Evolutionary conservation across 1,140 invertebrate species (phyloP).

Genomic region (Drosophila pseudoananassae): DNA sequence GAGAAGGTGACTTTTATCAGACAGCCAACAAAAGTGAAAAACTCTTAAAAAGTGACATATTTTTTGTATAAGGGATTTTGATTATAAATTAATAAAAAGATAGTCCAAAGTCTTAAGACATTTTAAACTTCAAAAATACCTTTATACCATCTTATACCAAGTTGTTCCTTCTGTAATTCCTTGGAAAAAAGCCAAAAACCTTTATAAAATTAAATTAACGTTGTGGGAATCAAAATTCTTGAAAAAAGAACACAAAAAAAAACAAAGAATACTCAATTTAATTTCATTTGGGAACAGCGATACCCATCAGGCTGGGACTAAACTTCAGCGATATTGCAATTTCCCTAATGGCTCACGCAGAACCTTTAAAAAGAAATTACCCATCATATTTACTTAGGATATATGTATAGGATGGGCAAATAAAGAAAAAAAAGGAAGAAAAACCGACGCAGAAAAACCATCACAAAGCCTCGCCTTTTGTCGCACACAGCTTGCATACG

Average conservation of each 20-base stretch:
- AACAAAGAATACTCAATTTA: conserved; percentile 44
- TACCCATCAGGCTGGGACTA: conserved; percentile 31
- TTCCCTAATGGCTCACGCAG: conserved; percentile 74
- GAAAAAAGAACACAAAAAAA: conserved; percentile 1
- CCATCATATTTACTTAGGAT: conserved; percentile 78
- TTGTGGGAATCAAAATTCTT: conserved; percentile 4
- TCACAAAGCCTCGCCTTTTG: conserved; percentile 26
- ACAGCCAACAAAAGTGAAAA: conserved; percentile 8
- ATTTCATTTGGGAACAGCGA: conserved; percentile 54
- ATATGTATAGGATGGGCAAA: conserved; percentile 39
- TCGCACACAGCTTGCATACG: conserved; percentile 70
- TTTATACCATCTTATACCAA: not conserved
- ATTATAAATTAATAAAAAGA: not conserved
- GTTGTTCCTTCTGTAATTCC: too few relatives aligned
- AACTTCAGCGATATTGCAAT: conserved; percentile 55
- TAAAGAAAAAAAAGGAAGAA: conserved; percentile 7
- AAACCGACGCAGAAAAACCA: conserved; percentile 11
- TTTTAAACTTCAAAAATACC: not conserved
- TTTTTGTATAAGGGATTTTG: not conserved
- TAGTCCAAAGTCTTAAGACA: conserved; percentile 3
- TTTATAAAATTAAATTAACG: conserved; percentile 26
- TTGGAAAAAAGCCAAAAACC: too few relatives aligned
- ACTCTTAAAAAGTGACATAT: conserved; percentile 9
- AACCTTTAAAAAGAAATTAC: conserved; percentile 79
- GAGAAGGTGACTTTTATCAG: conserved; percentile 26